These are phyloP conservation scores for Hymenochirus boettgeri DNA, from an alignment of 2,113 vertebrate genomes.

Conservation along the genomic window DNA sequence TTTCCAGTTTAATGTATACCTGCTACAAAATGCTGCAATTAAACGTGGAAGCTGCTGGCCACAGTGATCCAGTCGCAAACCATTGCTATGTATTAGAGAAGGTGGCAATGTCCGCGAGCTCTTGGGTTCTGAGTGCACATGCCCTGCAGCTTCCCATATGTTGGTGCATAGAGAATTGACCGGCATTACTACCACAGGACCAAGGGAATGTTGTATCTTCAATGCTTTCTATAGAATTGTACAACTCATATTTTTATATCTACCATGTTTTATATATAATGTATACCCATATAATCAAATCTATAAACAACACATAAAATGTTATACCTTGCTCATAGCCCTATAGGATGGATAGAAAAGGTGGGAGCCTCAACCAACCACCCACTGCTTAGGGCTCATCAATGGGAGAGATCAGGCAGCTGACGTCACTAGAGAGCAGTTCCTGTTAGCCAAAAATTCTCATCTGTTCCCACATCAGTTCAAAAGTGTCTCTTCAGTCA, in stretches of 20 bases:
- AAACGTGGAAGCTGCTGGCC: conserved; percentile 66
- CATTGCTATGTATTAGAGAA: conserved; percentile 83
- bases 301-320: no score
- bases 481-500: conserved; percentile 58
- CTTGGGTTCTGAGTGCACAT: conserved; percentile 59
- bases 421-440: conserved; percentile 68
- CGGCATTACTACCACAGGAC: no score
- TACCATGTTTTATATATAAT: no score
- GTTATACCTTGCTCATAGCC: neutral
- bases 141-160: conserved; percentile 67
- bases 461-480: conserved; percentile 64
- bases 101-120: conserved; percentile 69
- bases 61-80: conserved; percentile 66
- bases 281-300: no score
- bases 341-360: conserved; percentile 37
- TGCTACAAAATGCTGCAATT: conserved; percentile 74
- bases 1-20: conserved; percentile 71
- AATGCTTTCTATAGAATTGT: no score
- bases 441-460: conserved; percentile 50
- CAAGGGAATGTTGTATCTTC: no score
- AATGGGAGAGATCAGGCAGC: conserved; percentile 54
- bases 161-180: conserved; percentile 47
- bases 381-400: conserved; percentile 45
- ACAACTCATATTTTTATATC: no score
- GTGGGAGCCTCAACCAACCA: conserved; percentile 31